Evolutionary conservation across 1,140 invertebrate genomes (phyloP).

Genomic region (Acyrthosiphon pisum): DNA sequence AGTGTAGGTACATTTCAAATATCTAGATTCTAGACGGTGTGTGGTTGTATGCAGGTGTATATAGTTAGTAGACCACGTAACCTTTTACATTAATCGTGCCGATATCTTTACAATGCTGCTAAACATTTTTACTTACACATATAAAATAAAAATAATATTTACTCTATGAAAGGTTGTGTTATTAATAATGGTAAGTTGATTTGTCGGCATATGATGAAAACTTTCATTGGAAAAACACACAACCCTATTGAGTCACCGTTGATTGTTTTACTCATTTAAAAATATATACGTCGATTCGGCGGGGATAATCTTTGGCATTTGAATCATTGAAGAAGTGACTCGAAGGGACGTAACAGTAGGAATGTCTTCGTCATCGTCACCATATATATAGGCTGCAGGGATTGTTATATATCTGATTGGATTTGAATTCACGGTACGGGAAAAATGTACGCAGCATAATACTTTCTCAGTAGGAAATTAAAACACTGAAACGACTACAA

Average conservation of each 20-base stretch:
- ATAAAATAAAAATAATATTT: background rate
- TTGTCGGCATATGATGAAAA: background rate
- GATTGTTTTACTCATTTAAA: background rate
- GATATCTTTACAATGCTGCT: background rate
- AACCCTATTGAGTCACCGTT: background rate
- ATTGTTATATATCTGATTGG: conserved; percentile 49
- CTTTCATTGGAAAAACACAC: background rate
- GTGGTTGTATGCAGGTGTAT: background rate
- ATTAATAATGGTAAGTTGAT: background rate
- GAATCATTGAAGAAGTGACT: background rate
- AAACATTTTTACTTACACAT: background rate
- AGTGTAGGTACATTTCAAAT: background rate
- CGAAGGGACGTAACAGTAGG: background rate
- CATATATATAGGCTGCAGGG: background rate
- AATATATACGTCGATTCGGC: background rate
- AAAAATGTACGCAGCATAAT: conserved; percentile 43
- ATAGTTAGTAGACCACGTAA: background rate
- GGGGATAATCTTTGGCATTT: background rate
- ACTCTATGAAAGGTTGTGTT: background rate
- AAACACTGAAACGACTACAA: conserved; percentile 25
- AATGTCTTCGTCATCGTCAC: background rate
- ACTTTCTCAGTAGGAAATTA: conserved; percentile 53
- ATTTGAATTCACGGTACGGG: conserved; percentile 33
- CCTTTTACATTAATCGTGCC: background rate
- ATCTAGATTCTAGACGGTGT: background rate